Conservation (phyloP, 2,113 vertebrate genomes). For the Cyphomyrus discorhynchus region DNA sequence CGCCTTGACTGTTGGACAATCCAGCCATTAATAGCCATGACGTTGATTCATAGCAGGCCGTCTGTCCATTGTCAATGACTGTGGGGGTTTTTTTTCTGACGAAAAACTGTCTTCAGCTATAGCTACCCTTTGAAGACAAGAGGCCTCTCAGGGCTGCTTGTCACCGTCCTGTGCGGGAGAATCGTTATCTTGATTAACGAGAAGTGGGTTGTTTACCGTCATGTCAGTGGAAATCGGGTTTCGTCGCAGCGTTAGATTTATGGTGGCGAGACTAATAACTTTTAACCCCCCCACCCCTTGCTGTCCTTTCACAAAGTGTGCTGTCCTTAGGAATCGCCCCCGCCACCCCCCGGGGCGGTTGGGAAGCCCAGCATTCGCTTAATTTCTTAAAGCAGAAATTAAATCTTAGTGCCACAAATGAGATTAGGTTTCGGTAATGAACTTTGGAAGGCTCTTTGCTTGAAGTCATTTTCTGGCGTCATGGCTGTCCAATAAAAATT, state of each 20-base stretch:
- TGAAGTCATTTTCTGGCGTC: constrained; percentile 48
- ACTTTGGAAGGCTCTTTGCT: constrained; percentile 38
- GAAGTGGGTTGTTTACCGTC: constrained; percentile 47
- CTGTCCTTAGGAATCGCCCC: constrained; percentile 29
- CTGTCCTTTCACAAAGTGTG: constrained; percentile 28
- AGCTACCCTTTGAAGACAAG: not conserved
- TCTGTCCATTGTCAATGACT: not conserved
- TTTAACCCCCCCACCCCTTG: constrained; percentile 14
- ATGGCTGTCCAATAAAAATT: constrained; percentile 50
- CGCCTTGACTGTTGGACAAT: not conserved
- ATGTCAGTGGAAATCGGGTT: constrained; percentile 38
- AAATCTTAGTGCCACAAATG: constrained; percentile 38
- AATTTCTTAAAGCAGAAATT: constrained; percentile 36
- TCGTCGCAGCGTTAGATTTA: constrained; percentile 51
- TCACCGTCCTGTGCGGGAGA: not conserved
- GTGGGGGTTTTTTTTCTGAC: not conserved
- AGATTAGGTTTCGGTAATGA: constrained; percentile 62
- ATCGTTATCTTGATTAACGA: constrained; percentile 52
- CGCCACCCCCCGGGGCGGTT: constrained; percentile 10
- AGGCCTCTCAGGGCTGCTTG: not conserved
- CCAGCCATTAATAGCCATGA: not conserved
- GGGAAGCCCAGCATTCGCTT: constrained; percentile 41
- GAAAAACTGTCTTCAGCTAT: not conserved
- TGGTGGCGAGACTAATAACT: constrained; percentile 38
- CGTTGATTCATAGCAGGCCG: not conserved